Base-by-base conservation (phyloP, 2,113 vertebrate genomes). In the Xiphorhynchus elegans region DNA sequence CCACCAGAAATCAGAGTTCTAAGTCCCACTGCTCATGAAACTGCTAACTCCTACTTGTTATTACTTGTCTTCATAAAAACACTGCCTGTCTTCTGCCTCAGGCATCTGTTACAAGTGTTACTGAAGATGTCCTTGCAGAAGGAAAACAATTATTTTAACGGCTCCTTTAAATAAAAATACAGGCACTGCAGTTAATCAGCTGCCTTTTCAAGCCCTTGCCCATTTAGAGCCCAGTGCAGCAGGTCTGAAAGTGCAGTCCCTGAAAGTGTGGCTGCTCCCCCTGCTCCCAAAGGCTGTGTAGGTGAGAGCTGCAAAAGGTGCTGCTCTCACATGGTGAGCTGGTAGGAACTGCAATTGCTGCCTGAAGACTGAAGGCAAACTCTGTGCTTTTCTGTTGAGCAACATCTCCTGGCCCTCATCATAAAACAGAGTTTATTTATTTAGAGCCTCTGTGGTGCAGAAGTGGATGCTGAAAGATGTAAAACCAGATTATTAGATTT, bases 131-230 rank as follows among this genome's bases (percentile, higher is more conserved):
- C 78, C 59, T 87, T 87, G 93, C 42, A 80, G 78, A 87, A 91
- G 62, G 74, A 85, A 95, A 95, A 81, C 63, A 87, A 85, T 95
- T 85, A 85, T 42, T 91, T 77, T 88, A 96, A 90, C 77, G 80
- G 40, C 50, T 80, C 50, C 67, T 84, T 96, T 92, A 84, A 89
- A 84, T 64, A 87, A 87, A 90, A 87, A 82, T 15, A 84, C 20
- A 60, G 63, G 68, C 82, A 42, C 26, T 42, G 58, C n/a, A 73
- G 69, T 79, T 85, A 69, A 74, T 63, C 70, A 58, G 58, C 40
- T 73, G 82, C 53, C 55, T 82, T 64, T 84, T 24, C 0, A 10
- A 76, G 24, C 42, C 68, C 60, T 88, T 84, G 60, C 64, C 76
- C 0, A 0, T 28, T 59, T 69, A 62, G 40, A 76, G 31, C 26